Evolutionary conservation across 1,140 invertebrate species (phyloP).

Genomic region (Drosophila punjabiensis): DNA sequence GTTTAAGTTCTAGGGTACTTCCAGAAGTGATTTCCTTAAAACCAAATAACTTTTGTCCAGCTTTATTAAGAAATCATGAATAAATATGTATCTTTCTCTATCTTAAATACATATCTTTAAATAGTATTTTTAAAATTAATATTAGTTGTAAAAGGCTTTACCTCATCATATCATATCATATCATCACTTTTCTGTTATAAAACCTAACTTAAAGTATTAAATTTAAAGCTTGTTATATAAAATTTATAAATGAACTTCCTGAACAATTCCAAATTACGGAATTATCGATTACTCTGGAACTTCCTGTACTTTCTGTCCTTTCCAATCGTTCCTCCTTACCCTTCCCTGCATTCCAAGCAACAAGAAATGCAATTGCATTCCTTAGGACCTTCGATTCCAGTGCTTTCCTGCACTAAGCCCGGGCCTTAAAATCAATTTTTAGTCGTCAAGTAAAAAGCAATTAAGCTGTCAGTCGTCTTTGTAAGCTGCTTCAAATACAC

Average conservation of each 20-base stretch:
- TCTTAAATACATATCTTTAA: not conserved
- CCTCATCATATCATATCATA: too few relatives aligned
- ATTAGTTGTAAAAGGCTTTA: not conserved
- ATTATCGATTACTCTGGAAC: not conserved
- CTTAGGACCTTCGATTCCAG: conserved; percentile 2
- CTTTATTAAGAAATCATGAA: not conserved
- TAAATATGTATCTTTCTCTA: not conserved
- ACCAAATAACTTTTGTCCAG: not conserved
- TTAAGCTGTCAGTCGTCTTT: conserved; percentile 46
- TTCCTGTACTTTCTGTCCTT: not conserved
- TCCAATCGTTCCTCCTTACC: not conserved
- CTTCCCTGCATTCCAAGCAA: not conserved
- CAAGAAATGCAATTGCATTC: conserved; percentile 8
- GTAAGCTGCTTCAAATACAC: conserved; percentile 36
- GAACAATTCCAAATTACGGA: not conserved
- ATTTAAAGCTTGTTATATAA: not conserved
- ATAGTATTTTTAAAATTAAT: not conserved
- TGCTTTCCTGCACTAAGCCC: conserved; percentile 9
- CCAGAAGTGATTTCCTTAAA: not conserved
- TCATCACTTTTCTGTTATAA: not conserved
- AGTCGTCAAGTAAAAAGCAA: conserved; percentile 44
- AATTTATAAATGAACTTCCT: not conserved
- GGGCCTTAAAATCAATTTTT: conserved; percentile 43
- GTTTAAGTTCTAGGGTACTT: not conserved
- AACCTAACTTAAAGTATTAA: not conserved